Conservation (phyloP, 2,888 invertebrate species). For the Pterobdella sp. region DNA sequence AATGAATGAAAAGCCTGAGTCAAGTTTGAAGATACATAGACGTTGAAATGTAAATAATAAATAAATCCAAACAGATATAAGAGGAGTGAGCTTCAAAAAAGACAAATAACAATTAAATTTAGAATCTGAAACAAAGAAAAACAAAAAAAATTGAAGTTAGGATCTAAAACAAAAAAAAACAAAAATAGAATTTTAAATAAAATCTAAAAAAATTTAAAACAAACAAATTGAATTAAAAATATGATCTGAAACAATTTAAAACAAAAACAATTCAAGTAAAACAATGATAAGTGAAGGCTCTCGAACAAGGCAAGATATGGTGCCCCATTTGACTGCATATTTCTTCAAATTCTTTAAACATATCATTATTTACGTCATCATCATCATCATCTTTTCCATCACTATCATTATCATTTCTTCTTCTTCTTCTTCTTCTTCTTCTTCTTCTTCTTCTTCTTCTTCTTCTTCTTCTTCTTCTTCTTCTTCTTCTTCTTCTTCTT, state of each 20-base stretch:
- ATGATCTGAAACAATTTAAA: neutral
- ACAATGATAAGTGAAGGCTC: neutral
- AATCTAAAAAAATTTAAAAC: neutral
- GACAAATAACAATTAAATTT: too few species aligned
- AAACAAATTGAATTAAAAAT: neutral
- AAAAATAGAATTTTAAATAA: neutral
- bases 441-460: neutral
- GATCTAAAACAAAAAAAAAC: neutral
- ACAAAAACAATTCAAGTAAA: neutral
- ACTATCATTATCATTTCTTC: neutral
- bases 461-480: neutral
- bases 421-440: neutral
- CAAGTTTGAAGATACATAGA: too few species aligned
- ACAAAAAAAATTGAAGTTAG: neutral
- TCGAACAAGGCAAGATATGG: too few species aligned
- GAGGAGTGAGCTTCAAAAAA: too few species aligned
- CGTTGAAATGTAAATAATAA: too few species aligned
- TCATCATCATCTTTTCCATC: neutral
- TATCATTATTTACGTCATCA: neutral
- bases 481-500: neutral
- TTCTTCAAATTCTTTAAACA: neutral
- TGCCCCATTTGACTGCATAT: too few species aligned
- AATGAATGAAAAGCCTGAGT: conserved; percentile 1
- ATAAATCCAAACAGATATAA: too few species aligned
- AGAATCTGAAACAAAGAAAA: too few species aligned